A percentile compares a stretch with the other conserved stretches of the same genome.
phyloP scores from a whole-genome alignment of 2,797 vertebrate species.

The Chloroceryle amazona region DNA sequence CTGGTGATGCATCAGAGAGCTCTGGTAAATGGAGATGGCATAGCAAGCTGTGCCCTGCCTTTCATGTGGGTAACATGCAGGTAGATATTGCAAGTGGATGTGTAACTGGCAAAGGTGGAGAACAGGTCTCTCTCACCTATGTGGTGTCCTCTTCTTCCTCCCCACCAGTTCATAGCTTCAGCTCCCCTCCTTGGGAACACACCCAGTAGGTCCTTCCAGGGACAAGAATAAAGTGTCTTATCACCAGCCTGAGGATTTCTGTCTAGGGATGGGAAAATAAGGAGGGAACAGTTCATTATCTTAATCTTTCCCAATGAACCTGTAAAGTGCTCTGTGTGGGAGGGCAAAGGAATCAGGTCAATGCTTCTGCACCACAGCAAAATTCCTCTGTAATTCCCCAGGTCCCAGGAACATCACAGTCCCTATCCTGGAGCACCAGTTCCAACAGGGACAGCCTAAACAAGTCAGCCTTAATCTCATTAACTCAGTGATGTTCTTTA shows the following conservation, averaged over 20 bases:
- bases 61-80: not conserved
- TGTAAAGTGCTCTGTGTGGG: not conserved
- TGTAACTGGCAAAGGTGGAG: not conserved
- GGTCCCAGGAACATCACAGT: not conserved
- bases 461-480: slow-evolving; percentile 50
- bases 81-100: not conserved
- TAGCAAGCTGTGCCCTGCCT: not conserved
- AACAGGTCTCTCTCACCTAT: not conserved
- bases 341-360: not conserved
- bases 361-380: not conserved
- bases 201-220: not conserved
- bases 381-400: not conserved
- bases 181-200: not conserved
- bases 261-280: not conserved
- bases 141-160: not conserved
- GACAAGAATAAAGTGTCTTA: not conserved
- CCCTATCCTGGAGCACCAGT: slow-evolving; percentile 1
- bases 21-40: not conserved
- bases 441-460: slow-evolving; percentile 35
- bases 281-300: not conserved
- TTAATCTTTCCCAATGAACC: not conserved
- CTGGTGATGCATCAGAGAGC: not conserved
- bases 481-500: slow-evolving; percentile 49
- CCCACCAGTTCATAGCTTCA: not conserved
- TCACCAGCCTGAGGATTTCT: not conserved